Evolutionary conservation across 2,113 vertebrate species (phyloP).

Genomic region (Machaerirhynchus nigripectus): DNA sequence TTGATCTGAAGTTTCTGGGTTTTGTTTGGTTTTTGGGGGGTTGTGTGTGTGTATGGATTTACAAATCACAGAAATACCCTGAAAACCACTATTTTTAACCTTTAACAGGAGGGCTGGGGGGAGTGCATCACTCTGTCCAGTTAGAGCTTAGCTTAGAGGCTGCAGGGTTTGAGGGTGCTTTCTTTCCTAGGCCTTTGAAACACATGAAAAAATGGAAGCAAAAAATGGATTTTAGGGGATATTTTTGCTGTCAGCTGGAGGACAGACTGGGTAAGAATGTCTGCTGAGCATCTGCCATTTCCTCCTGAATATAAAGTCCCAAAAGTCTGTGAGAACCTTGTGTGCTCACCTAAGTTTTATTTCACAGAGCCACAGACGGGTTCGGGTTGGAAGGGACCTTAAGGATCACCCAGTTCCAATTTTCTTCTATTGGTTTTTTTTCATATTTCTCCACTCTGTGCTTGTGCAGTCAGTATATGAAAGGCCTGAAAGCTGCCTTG

Average conservation of each 20-base stretch:
- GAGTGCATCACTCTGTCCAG: not conserved
- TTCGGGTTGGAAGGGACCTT: not conserved
- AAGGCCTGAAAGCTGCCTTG: not conserved
- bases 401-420: not conserved
- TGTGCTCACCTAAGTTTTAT: not conserved
- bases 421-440: not conserved
- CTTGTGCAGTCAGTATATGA: not conserved
- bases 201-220: not conserved
- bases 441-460: not conserved
- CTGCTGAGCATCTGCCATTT: not conserved
- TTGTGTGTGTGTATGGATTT: not conserved
- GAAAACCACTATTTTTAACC: not conserved
- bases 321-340: not conserved
- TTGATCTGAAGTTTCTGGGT: not conserved
- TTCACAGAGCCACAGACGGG: not conserved
- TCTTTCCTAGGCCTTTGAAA: not conserved
- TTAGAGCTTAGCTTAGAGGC: not conserved
- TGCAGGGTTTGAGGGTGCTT: not conserved
- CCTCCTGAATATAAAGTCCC: not conserved
- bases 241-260: not conserved
- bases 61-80: not conserved
- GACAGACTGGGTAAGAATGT: not conserved
- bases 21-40: too few species aligned
- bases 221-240: not conserved
- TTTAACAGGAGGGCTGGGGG: not conserved